phyloP scores from a whole-genome alignment of 2,797 vertebrate species.

The Myotis pilosus region DNA sequence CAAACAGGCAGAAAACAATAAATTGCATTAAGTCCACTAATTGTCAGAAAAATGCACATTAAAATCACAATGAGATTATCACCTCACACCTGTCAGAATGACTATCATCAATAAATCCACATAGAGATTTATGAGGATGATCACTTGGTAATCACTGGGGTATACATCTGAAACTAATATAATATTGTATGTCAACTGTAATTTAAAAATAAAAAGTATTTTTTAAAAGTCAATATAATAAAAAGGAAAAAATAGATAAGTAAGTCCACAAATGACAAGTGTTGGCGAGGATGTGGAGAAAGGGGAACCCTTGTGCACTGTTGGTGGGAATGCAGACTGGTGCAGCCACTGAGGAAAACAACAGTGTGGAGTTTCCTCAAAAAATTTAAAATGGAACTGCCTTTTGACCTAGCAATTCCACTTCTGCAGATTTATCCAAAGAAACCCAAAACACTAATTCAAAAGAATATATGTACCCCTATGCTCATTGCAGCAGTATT shows the following conservation, averaged over 20 bases:
- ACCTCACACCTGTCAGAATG: background rate
- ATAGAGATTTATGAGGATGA: background rate
- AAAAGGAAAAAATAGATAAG: background rate
- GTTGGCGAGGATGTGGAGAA: background rate
- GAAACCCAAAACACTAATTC: background rate
- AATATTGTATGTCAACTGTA: background rate
- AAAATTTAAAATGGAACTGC: background rate
- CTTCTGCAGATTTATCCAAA: background rate
- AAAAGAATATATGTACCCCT: background rate
- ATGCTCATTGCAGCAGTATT: background rate
- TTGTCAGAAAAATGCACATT: background rate
- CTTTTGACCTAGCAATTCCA: background rate
- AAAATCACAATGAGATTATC: background rate
- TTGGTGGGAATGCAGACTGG: background rate
- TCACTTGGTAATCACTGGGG: background rate
- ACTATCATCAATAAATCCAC: background rate
- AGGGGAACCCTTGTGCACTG: background rate
- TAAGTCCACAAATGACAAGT: background rate
- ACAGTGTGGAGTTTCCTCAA: background rate
- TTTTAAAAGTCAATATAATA: background rate
- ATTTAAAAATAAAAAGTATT: background rate
- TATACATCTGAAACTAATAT: background rate
- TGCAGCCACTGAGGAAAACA: background rate
- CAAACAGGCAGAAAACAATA: background rate
- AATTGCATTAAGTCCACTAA: background rate